Evolutionary conservation across 2,113 vertebrate species (phyloP).

Genomic region (Trinectes maculatus): DNA sequence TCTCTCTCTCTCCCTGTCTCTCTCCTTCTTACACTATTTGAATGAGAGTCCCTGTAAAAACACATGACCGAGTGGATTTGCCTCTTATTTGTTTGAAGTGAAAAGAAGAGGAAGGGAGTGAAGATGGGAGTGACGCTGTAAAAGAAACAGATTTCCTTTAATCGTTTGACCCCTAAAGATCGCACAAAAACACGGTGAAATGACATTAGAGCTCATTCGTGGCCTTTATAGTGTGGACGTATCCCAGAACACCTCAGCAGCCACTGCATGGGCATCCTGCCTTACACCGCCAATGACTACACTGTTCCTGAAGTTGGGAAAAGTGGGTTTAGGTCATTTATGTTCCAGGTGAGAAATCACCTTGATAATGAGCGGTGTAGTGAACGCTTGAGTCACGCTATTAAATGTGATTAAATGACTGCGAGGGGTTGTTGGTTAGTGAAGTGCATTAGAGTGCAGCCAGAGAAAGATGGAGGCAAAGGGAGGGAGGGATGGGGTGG

Average conservation of each 20-base stretch:
- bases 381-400: slow-evolving; percentile 43
- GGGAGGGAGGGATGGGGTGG: neutral
- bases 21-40: slow-evolving; percentile 68
- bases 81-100: slow-evolving; percentile 83
- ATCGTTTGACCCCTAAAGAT: slow-evolving; percentile 22
- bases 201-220: slow-evolving; percentile 2
- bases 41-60: slow-evolving; percentile 72
- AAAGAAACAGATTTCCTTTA: slow-evolving; percentile 58
- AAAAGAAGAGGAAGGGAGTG: slow-evolving; percentile 60
- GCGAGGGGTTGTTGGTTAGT: slow-evolving; percentile 43
- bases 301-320: slow-evolving; percentile 27
- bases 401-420: slow-evolving; percentile 75
- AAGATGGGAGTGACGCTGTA: slow-evolving; percentile 54
- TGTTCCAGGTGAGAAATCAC: slow-evolving; percentile 55
- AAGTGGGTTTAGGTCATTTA: slow-evolving; percentile 48
- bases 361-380: slow-evolving; percentile 50
- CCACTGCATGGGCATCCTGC: slow-evolving; percentile 5
- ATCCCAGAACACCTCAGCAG: slow-evolving; percentile 10
- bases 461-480: slow-evolving; percentile 20
- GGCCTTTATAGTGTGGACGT: neutral
- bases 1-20: slow-evolving; percentile 51
- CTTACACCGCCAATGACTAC: slow-evolving; percentile 16
- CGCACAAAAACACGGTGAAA: slow-evolving; percentile 1
- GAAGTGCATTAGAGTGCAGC: slow-evolving; percentile 68
- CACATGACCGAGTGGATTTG: slow-evolving; percentile 80